Evolutionary conservation across 2,113 vertebrate species (phyloP).

Genomic region (Scalopus aquaticus): DNA sequence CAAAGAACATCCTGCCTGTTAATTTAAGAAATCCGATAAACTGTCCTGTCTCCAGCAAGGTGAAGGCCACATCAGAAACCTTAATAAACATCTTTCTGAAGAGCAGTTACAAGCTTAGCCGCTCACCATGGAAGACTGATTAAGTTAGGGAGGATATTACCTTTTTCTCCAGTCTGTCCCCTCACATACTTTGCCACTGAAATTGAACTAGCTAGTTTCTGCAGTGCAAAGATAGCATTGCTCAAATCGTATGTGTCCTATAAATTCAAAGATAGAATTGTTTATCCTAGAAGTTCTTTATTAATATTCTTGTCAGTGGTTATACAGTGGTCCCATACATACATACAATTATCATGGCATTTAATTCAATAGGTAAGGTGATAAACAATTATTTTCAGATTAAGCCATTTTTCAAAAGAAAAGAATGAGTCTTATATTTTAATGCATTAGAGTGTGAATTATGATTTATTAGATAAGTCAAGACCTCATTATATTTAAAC

Average conservation of each 20-base stretch:
- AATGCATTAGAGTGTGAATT: background rate
- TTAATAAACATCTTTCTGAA: slow-evolving; percentile 74
- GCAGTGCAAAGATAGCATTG: slow-evolving; percentile 61
- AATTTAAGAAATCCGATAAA: slow-evolving; percentile 70
- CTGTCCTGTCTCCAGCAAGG: slow-evolving; percentile 50
- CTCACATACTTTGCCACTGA: slow-evolving; percentile 53
- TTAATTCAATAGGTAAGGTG: slow-evolving; percentile 31
- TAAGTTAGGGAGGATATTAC: slow-evolving; percentile 69
- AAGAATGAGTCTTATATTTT: slow-evolving; percentile 22
- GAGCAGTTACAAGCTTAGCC: slow-evolving; percentile 60
- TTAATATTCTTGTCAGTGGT: slow-evolving; percentile 32
- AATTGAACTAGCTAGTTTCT: slow-evolving; percentile 57
- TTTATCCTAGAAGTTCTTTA: slow-evolving; percentile 54
- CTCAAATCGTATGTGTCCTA: slow-evolving; percentile 23
- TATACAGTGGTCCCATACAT: slow-evolving; percentile 15
- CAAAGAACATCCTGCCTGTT: slow-evolving; percentile 55
- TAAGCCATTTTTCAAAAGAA: slow-evolving; percentile 36
- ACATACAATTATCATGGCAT: slow-evolving; percentile 25
- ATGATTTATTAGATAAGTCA: slow-evolving; percentile 20
- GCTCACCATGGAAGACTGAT: slow-evolving; percentile 71
- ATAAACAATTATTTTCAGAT: slow-evolving; percentile 18
- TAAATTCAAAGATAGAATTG: slow-evolving; percentile 64
- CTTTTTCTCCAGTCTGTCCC: slow-evolving; percentile 67
- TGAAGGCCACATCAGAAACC: slow-evolving; percentile 60
- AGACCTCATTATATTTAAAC: background rate